Base-by-base conservation (phyloP, 2,797 vertebrate species). In the Paramormyrops hopkinsi region DNA sequence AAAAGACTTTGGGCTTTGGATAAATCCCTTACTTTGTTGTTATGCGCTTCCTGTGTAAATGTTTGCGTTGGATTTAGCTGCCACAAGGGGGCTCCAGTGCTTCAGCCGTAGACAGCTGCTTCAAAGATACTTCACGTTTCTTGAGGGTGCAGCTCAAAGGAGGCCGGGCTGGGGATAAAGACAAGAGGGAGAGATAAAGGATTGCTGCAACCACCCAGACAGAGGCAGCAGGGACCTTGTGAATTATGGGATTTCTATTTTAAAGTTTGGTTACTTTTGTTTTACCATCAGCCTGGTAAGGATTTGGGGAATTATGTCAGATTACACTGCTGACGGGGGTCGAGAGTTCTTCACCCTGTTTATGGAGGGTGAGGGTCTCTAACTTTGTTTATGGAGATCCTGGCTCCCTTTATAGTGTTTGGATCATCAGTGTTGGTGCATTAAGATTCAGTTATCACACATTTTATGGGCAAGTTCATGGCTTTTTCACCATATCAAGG, bases 81-180 rank as follows among this genome's bases (percentile, higher is more conserved):
- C 86, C 86, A 87, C 86, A 41, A 87, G 86, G 33, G 86, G 86
- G 86, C 86, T 33, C 53, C 51, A 41, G 54, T 41, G 53, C 51
- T 87, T 56, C 53, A 87, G 51, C 3, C 12, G 29, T 37, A 44
- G 86, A n/a, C 8, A 37, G 53, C 51, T 41, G 85, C 33, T 87
- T 59, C 51, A 44, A n/a, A 29, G 29, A 25, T 19, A 17, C 85
- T 50, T 87, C 86, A 41, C 12, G 50, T 4, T 33, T 86, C 85
- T 14, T 17, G 44, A 56, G 85, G 50, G 51, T 53, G 12, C 19
- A 82, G 29, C 53, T 54, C 17, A 56, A 14, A 56, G 14, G 19
- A 41, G 54, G 29, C 51, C 19, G 7, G 9, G 33, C 86, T 87
- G 51, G 17, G 33, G 53, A 41, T 44, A 54, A n/a, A 56, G 56